Base-by-base conservation (phyloP, 2,888 invertebrate species). In the Drosophila macrospina region DNA sequence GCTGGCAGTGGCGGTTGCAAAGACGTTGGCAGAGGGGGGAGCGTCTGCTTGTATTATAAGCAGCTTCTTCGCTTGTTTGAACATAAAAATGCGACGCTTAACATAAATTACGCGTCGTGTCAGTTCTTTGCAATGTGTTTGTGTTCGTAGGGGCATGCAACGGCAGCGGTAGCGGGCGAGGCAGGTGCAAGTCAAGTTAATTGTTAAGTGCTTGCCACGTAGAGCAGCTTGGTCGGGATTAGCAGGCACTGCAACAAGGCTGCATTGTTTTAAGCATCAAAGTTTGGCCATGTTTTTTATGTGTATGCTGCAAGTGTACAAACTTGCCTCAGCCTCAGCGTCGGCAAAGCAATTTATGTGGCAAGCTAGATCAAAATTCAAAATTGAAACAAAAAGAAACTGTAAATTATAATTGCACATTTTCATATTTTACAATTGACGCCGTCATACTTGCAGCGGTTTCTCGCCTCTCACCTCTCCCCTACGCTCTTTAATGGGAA, bases 341-440 rank as follows among this genome's bases (percentile, higher is more conserved):
- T 28, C 28, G 34, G 71, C 74, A 68, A 66, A 67, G 83, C 73
- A 63, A 68, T 54, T 61, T 60, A 45, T 45, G 55, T 34, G 44
- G 30, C 39, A 54, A 68, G 16, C 44, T 32, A 26, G 15, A 74
- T 67, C 66, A 63, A 69, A 69, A 68, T 45, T 45, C 55, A 36
- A 70, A 73, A 65, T 71, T 62, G 24, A 11, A 34, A 47, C 41
- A 41, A 34, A 48, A 51, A 54, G 50, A 71, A 77, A 81, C 84
- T 89, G 88, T 89, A 90, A 89, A 90, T 89, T 90, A 90, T 91
- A 91, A 91, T 91, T 91, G 91, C 91, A 91, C 90, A 90, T 89
- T 90, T 91, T 75, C 90, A 90, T 90, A 90, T 89, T 80, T 90
- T 90, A 91, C 89, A 91, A 90, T 90, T 90, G 88, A 81, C 80